Percentiles rank a stretch among this genome's conserved stretches.
These are phyloP conservation scores for Cisticola juncidis DNA, from an alignment of 2,113 vertebrate genomes.

Conservation along the genomic window DNA sequence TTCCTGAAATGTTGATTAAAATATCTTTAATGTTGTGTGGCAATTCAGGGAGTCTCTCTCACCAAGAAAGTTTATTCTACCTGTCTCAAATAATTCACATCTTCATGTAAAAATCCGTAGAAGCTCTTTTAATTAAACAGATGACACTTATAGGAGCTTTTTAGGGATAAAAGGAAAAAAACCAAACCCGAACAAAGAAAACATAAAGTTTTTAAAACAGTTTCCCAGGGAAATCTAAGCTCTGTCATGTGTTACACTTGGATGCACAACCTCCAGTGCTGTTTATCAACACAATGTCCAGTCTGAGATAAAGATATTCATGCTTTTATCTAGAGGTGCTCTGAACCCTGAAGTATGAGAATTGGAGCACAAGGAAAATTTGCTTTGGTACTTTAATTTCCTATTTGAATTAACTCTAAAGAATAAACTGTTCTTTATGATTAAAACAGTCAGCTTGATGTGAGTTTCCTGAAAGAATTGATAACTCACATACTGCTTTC, in stretches of 20 bases:
- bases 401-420: background rate
- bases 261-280: background rate
- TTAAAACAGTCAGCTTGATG: background rate
- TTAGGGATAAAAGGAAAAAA: background rate
- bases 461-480: background rate
- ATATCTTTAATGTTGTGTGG: fast-evolving
- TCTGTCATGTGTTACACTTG: background rate
- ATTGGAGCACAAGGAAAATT: background rate
- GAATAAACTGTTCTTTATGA: background rate
- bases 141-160: background rate
- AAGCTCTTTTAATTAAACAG: background rate
- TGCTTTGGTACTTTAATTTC: background rate
- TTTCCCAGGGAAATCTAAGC: background rate
- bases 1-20: background rate
- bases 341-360: background rate
- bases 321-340: background rate
- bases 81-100: background rate
- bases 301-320: background rate
- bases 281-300: background rate
- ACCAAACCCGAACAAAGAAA: fast-evolving
- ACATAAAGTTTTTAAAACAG: background rate
- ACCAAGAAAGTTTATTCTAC: background rate
- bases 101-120: background rate
- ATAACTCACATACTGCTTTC: background rate
- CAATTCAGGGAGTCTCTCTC: background rate